Base-by-base conservation (phyloP, 2,888 invertebrate species). In the Epinotia bilunana region DNA sequence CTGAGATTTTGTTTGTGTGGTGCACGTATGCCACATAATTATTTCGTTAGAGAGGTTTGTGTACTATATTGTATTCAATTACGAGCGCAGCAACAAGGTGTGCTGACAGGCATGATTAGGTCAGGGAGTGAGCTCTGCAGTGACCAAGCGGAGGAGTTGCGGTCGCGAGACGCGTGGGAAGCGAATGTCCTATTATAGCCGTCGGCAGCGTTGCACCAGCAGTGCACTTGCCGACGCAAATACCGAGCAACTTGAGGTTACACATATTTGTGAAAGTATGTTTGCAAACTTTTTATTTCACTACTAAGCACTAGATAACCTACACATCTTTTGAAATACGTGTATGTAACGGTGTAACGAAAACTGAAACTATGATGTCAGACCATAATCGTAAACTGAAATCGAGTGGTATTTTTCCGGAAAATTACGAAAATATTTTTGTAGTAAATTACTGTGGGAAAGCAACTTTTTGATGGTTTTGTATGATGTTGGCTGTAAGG, bases 121-220 rank as follows among this genome's bases (percentile, higher is more conserved):
- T 65, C 61, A 71, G 64, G 57, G 61, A 57, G 57, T 57, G 18
- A 65, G 65, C 60, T 69, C 57, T 13, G 53, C 65, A 71, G 28
- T 72, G 72, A 13, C 77, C 80, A 77, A 81, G 86, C 83, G 87
- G 83, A 84, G 88, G 86, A 85, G 85, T 80, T 86, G 88, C 81
- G 85, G 86, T 80, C 80, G 84, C 85, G 86, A 89, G 86, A 82
- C 83, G 90, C 89, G 90, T 90, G 89, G 89, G 90, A 90, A 88
- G 82, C 82, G 75, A 76, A 77, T 83, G 86, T 83, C 86, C 87
- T 86, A 86, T 85, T 64, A 86, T 83, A 84, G 80, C 78, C 83
- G 80, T 79, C 62, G 71, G 67, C 67, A 71, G 65, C 71, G 65
- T 72, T 72, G 62, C 75, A 75, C 71, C 75, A 72, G 58, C 60